Base-by-base conservation (phyloP, 2,888 invertebrate genomes). In the Cheilosia soror region DNA sequence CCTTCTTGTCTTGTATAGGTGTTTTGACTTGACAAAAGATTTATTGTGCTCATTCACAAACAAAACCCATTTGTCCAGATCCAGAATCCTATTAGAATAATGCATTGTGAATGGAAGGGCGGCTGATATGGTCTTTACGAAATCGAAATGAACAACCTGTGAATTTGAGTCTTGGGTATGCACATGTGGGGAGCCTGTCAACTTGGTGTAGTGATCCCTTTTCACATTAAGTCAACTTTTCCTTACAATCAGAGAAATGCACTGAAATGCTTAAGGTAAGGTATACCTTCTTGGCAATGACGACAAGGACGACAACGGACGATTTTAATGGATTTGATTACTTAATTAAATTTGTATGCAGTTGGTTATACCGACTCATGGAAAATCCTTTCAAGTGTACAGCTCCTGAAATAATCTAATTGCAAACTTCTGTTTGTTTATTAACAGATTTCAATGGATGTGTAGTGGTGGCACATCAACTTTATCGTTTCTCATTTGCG, bases 371-470 rank as follows among this genome's bases (percentile, higher is more conserved):
- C 57, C 33, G 65, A 20, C 20, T 20, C 20, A 20, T 20, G 20
- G 20, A 6, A 1, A 55, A 20, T 73, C 7, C 15, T 65, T 27
- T 55, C 79, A 75, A 79, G 63, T 51, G 44, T 62, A 53, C 53
- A 42, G 73, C 37, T 75, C 57, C 76, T 72, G 66, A 42, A 86
- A 78, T 86, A 86, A 86, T 86, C 86, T 86, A 86, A 86, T 86
- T 86, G 86, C 86, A 86, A 86, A 86, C 77, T 86, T 86, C 86
- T 86, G 86, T 86, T 86, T 86, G 82, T 86, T 86, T 85, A 85
- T 85, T 85, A 81, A 85, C 85, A 77, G 81, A 85, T 85, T 85
- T 85, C 81, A 81, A 85, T 85, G 81, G 81, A 85, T 85, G 66
- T 72, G 85, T 72, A 80, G 75, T 47, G n/a, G 44, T 80, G 80